A percentile compares a stretch with the other conserved stretches of the same genome.
Conservation (phyloP, 2,797 vertebrate genomes). For the Pseudochromis fuscus region DNA sequence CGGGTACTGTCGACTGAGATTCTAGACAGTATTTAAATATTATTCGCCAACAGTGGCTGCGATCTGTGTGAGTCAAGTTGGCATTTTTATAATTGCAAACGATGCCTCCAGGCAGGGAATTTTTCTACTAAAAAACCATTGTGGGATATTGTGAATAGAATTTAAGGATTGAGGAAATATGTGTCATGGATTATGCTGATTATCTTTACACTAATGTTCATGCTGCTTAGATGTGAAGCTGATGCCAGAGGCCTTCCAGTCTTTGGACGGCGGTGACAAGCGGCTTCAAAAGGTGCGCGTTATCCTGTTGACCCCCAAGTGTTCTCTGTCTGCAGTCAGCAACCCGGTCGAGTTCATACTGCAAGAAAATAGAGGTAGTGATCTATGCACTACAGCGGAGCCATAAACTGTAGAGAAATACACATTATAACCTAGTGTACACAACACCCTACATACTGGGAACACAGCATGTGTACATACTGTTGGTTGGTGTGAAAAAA, state of each 20-base stretch:
- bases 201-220: conserved; percentile 27
- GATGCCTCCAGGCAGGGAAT: conserved; percentile 19
- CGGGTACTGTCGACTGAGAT: conserved; percentile 18
- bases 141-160: conserved; percentile 6
- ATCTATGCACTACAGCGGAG: neutral
- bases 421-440: neutral
- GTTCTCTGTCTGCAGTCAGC: conserved; percentile 89
- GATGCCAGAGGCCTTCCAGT: conserved; percentile 85
- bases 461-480: neutral
- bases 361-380: conserved; percentile 88
- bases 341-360: conserved; percentile 92
- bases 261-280: conserved; percentile 79
- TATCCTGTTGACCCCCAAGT: conserved; percentile 89
- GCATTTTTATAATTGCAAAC: conserved; percentile 55
- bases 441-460: neutral
- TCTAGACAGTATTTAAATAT: conserved; percentile 26
- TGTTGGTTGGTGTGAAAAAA: neutral
- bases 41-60: conserved; percentile 31
- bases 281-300: conserved; percentile 86
- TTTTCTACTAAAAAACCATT: conserved; percentile 16
- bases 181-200: conserved; percentile 13
- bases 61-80: conserved; percentile 24
- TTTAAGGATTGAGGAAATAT: conserved; percentile 27
- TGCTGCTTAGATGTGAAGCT: conserved; percentile 87
- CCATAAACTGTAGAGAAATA: conserved; percentile 1